Conservation (phyloP, 1,140 invertebrate species). For the Spodoptera frugiperda region DNA sequence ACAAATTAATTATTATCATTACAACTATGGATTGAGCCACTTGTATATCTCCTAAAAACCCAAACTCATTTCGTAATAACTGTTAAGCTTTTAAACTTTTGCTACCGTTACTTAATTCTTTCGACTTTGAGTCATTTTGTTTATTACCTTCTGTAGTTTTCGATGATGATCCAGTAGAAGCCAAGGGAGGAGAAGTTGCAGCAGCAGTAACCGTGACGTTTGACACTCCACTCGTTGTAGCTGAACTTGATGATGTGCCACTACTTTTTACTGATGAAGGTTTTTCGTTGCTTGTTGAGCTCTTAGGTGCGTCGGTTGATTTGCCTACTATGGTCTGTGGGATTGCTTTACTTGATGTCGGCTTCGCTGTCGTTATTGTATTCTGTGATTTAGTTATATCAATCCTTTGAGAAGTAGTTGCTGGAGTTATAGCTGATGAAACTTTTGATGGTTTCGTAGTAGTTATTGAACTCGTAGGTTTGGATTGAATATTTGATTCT, state of each 20-base stretch:
- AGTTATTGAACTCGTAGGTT: not conserved
- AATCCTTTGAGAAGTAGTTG: not conserved
- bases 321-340: not conserved
- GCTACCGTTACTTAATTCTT: conserved; percentile 56
- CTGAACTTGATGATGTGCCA: not conserved
- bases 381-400: not conserved
- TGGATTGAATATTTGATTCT: not conserved
- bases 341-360: not conserved
- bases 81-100: conserved; percentile 70
- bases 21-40: conserved; percentile 55
- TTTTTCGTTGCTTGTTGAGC: conserved; percentile 15
- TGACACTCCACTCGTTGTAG: not conserved
- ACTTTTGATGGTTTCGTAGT: conserved; percentile 1
- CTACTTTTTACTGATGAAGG: not conserved
- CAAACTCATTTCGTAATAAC: conserved; percentile 36
- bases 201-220: not conserved
- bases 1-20: conserved; percentile 41
- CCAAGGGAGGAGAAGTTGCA: not conserved
- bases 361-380: not conserved
- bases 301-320: not conserved
- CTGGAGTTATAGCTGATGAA: not conserved
- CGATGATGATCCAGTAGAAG: conserved; percentile 12
- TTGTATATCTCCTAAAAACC: conserved; percentile 51
- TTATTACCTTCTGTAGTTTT: conserved; percentile 48
- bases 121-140: conserved; percentile 53